Evolutionary conservation across 2,888 invertebrate genomes (phyloP).

Genomic region (Yponomeuta cagnagella): DNA sequence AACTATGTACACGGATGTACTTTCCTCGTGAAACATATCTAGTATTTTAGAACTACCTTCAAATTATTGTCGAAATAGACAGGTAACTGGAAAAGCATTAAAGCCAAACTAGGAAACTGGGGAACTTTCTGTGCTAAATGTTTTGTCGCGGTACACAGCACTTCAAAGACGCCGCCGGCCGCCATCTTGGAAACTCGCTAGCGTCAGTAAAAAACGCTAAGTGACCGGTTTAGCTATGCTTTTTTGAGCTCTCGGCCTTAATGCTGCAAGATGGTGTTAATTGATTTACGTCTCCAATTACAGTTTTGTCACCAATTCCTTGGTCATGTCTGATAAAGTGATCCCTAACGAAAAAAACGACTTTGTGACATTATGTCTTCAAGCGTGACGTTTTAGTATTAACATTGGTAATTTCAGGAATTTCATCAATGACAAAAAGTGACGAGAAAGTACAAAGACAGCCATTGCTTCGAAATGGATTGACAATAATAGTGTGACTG

Average conservation of each 20-base stretch:
- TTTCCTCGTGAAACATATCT: no score
- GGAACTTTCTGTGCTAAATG: background rate
- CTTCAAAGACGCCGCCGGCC: conserved; percentile 47
- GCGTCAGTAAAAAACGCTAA: conserved; percentile 2
- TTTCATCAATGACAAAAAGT: no score
- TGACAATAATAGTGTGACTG: no score
- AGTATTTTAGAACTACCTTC: no score
- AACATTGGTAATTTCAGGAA: no score
- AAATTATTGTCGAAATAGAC: background rate
- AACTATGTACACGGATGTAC: no score
- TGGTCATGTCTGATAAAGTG: background rate
- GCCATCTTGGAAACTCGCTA: conserved; percentile 5
- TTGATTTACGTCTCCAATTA: background rate
- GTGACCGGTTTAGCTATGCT: conserved; percentile 3
- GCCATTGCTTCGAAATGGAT: no score
- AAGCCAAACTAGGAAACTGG: background rate
- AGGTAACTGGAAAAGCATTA: background rate
- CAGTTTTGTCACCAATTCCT: background rate
- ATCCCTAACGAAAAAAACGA: background rate
- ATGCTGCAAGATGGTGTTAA: background rate
- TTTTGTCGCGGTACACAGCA: conserved; percentile 24
- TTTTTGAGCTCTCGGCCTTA: background rate
- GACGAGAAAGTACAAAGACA: no score
- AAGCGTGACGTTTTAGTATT: background rate
- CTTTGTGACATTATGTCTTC: background rate